Conservation (phyloP, 2,797 vertebrate species). For the Hapalemur alaotrensis region DNA sequence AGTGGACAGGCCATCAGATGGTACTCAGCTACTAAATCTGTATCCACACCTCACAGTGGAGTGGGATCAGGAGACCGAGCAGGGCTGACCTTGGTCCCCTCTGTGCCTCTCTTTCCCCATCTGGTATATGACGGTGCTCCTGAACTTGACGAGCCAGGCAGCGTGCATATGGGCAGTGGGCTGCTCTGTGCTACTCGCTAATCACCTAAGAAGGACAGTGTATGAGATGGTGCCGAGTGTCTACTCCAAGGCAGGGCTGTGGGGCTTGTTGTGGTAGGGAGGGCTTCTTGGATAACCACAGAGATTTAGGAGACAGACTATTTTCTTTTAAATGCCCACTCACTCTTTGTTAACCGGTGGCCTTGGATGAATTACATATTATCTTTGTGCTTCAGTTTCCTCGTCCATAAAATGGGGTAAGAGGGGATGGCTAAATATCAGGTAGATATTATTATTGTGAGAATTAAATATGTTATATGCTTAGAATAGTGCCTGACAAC, state of each 20-base stretch:
- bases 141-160: not conserved
- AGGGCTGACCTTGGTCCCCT: not conserved
- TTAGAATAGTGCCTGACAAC: not conserved
- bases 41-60: not conserved
- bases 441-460: not conserved
- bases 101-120: not conserved
- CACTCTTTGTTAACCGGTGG: not conserved
- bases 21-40: not conserved
- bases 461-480: not conserved
- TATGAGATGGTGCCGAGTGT: not conserved
- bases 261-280: not conserved
- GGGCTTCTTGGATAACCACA: not conserved
- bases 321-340: not conserved
- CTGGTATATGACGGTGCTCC: not conserved
- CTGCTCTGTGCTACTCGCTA: not conserved
- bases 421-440: not conserved
- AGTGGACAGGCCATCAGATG: too few relatives aligned
- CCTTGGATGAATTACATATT: not conserved
- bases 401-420: not conserved
- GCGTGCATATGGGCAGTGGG: not conserved
- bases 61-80: accelerated
- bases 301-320: not conserved
- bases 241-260: not conserved
- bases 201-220: not conserved
- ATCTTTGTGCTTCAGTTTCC: not conserved